Conservation (phyloP, 2,797 vertebrate genomes). For the Micrastur ruficollis region DNA sequence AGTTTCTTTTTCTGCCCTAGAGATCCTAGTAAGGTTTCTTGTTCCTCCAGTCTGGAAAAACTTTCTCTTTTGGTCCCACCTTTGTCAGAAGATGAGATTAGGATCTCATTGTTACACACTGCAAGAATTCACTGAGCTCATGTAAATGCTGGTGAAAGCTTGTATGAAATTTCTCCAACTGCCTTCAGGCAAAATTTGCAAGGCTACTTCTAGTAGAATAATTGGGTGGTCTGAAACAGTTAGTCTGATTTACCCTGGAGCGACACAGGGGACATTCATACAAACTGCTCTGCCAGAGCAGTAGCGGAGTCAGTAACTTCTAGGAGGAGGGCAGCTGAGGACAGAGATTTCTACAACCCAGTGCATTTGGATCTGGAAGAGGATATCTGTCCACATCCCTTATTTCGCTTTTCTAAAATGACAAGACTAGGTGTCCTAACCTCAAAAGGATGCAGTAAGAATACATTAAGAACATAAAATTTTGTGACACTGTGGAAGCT, state of each 20-base stretch:
- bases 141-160: neutral
- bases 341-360: neutral
- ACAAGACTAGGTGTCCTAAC: neutral
- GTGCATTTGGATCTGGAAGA: neutral
- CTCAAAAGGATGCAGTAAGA: neutral
- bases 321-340: neutral
- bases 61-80: neutral
- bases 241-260: neutral
- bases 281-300: neutral
- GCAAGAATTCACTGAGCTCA: neutral
- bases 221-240: neutral
- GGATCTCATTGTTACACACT: neutral
- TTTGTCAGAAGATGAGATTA: neutral
- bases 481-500: neutral
- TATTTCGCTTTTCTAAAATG: neutral
- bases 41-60: neutral
- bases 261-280: neutral
- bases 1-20: neutral
- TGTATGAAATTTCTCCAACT: neutral
- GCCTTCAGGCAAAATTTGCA: conserved; percentile 24
- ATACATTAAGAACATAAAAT: neutral
- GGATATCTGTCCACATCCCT: neutral
- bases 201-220: neutral
- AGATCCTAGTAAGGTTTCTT: neutral
- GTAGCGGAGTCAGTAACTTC: neutral